Base-by-base conservation (phyloP, 2,113 vertebrate species). In the Mormyrus iriodes region DNA sequence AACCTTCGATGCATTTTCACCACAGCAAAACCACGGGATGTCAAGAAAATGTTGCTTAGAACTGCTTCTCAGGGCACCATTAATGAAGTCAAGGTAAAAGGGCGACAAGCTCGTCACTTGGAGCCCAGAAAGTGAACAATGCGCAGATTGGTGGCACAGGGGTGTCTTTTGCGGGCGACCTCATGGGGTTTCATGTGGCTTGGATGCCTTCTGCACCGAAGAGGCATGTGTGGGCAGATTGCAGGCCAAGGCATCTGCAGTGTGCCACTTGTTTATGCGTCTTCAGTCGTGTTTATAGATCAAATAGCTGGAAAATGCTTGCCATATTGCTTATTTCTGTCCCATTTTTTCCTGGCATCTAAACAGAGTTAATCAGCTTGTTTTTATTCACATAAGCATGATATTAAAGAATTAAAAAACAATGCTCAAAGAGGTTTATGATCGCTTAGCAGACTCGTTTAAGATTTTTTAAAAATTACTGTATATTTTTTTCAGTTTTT, bases 251-350 rank as follows among this genome's bases (percentile, higher is more conserved):
- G 58, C 88, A 88, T 88, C 83, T 88, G 85, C 15, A 79, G 24
- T 79, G 88, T 89, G 90, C 83, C 91, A 94, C 91, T 92, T 93
- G 91, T 90, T 89, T 91, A 89, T 90, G 86, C 73, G 82, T 90
- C 69, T 90, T 90, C 82, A 79, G 10, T 90, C 46, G 52, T 53
- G 21, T 87, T 90, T 53, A 90, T 69, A 61, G 88, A 69, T 88
- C 89, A 91, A 82, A 87, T 27, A 48, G 83, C 35, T 61, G 69
- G n/a, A 88, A 88, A 85, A 90, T 90, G 49, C 4, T 48, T 52
- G 17, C 48, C 55, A 87, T 76, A 76, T 7, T 89, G 83, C n/a
- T 89, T 85, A 85, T 52, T 61, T 85, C 13, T 24, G 7, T 61
- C 65, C 79, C 49, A 90, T 84, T 89, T 89, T 46, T 79, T 44